phyloP scores from a whole-genome alignment of 2,888 invertebrate genomes.

The Conus canariensis region DNA sequence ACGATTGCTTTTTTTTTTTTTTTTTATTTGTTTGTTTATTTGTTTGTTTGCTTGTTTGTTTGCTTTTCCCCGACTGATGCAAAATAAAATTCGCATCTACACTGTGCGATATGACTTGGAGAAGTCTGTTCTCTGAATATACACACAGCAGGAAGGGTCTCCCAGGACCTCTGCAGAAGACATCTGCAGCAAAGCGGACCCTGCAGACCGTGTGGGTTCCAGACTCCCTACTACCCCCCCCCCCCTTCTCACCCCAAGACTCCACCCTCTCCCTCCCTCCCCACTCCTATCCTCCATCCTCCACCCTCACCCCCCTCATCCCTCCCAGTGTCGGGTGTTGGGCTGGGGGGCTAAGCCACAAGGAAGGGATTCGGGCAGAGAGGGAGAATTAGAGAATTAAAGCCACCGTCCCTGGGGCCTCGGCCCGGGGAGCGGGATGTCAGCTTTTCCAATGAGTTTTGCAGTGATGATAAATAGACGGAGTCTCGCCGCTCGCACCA shows the following conservation, averaged over 20 bases:
- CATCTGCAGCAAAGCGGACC: slow-evolving; percentile 17
- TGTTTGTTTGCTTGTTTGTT: no score
- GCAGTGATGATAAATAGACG: slow-evolving; percentile 55
- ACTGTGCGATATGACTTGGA: no score
- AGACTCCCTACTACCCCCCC: neutral
- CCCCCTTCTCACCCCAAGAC: neutral
- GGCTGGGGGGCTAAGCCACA: slow-evolving; percentile 46
- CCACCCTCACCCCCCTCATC: neutral
- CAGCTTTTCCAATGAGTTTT: slow-evolving; percentile 55
- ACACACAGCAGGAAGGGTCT: neutral
- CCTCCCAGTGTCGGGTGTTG: slow-evolving; percentile 25
- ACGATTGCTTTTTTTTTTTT: no score
- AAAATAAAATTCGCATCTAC: no score
- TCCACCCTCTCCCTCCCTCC: neutral
- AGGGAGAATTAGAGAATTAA: slow-evolving; percentile 50
- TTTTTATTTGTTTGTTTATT: no score
- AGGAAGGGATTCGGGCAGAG: slow-evolving; percentile 30
- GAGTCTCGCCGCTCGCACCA: slow-evolving; percentile 36
- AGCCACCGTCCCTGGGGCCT: slow-evolving; percentile 43
- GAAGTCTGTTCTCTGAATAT: no score
- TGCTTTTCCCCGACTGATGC: no score
- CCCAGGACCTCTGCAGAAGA: slow-evolving; percentile 3
- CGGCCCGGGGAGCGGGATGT: slow-evolving; percentile 49
- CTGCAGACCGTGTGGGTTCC: neutral
- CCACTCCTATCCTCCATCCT: neutral